Base-by-base conservation (phyloP, 2,888 invertebrate species). In the Theretra japonica region DNA sequence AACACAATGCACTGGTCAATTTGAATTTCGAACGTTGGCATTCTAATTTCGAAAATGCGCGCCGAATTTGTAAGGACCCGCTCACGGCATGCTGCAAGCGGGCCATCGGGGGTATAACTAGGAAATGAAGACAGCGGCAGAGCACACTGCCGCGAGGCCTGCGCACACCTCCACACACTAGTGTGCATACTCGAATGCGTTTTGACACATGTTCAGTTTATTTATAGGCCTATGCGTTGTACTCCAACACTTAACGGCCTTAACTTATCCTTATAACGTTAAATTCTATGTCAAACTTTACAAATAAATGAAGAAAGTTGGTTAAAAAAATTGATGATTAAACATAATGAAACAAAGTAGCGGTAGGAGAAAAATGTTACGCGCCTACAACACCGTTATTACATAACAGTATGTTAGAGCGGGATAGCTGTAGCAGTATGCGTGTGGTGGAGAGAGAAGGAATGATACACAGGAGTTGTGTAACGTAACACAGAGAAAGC, bases 401-500 rank as follows among this genome's bases (percentile, higher is more conserved):
- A 89, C 90, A 93, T 94, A 94, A 94, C 93, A 91, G 92, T 90
- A 82, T 75, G 88, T 75, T 79, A 75, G 86, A 92, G 73, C 75
- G 88, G 85, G 90, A 90, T 68, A 75, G 80, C 72, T 68, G 77
- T 76, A 81, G 75, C 76, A 74, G 76, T 76, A 71, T 80, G 77
- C 74, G 75, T 74, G 76, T 71, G 89, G 75, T 79, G 77, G 88
- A 93, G 83, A 86, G 89, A 88, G 93, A 92, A 77, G 78, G 79
- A 75, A 78, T 78, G 79, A 82, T 75, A 75, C 75, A 77, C 83
- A 81, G 79, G 84, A 83, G 88, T 94, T 94, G 93, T 94, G 92
- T 93, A 93, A 93, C 87, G 77, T 85, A 88, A 92, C 92, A 94
- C 94, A 94, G 91, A 85, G 94, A 94, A 93, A 93, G 94, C 93